A percentile compares a stretch with the other conserved stretches of the same genome.
Evolutionary conservation across 2,113 vertebrate genomes (phyloP).

Genomic region (Megalops atlanticus): DNA sequence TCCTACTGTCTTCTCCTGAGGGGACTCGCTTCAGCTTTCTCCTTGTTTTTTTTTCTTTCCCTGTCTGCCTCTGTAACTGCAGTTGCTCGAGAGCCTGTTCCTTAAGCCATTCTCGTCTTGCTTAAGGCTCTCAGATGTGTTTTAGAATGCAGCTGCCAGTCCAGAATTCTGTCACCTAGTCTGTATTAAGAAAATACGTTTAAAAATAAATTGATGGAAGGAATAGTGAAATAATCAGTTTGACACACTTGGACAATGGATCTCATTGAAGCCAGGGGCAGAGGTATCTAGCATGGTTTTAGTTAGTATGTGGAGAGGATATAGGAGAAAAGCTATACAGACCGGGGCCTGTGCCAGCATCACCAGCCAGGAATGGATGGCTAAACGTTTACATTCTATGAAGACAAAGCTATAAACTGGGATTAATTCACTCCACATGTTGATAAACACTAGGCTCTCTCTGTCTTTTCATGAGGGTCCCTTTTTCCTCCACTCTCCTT

Average conservation of each 20-base stretch:
- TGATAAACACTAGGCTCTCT: constrained; percentile 39
- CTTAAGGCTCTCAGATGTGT: not conserved
- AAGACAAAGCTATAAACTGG: constrained; percentile 34
- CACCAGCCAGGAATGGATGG: constrained; percentile 37
- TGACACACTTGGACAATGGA: constrained; percentile 37
- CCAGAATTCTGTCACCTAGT: no score
- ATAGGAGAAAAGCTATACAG: constrained; percentile 5
- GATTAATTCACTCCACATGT: constrained; percentile 36
- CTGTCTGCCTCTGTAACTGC: not conserved
- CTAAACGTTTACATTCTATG: constrained; percentile 49
- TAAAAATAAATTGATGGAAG: not conserved
- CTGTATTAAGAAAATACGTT: not conserved
- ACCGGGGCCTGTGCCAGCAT: constrained; percentile 15
- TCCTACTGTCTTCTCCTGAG: not conserved
- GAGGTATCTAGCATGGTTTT: not conserved
- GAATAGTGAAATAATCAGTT: constrained; percentile 53
- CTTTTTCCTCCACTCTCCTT: constrained; percentile 27
- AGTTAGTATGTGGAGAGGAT: not conserved
- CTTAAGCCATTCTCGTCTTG: not conserved
- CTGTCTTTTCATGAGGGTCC: constrained; percentile 36
- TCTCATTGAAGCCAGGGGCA: constrained; percentile 28
- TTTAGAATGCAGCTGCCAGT: no score
- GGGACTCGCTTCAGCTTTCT: not conserved
- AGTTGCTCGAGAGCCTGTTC: not conserved
- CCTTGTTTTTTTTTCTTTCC: not conserved